phyloP scores from a whole-genome alignment of 2,888 invertebrate species.

The Lycia hirtaria region DNA sequence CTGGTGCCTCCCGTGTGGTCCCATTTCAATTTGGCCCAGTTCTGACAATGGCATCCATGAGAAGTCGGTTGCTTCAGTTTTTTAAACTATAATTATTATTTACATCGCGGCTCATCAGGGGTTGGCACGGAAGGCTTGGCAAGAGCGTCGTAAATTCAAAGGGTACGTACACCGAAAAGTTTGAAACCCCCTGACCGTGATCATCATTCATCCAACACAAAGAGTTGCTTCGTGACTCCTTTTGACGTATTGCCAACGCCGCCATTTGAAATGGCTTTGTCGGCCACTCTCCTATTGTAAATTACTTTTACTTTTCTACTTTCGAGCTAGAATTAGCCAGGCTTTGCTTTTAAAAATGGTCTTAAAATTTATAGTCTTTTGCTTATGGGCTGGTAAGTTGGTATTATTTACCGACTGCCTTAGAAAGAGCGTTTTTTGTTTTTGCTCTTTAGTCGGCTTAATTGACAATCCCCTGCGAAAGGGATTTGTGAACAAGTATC shows the following conservation, averaged over 20 bases:
- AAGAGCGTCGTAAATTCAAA: neutral
- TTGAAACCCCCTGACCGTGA: neutral
- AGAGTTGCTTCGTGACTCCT: slow-evolving; percentile 23
- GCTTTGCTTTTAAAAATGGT: slow-evolving; percentile 15
- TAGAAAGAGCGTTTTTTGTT: too few relatives aligned
- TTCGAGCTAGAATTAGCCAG: slow-evolving; percentile 17
- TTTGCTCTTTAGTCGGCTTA: neutral
- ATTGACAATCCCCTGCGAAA: too few relatives aligned
- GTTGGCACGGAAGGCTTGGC: neutral
- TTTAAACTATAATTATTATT: too few relatives aligned
- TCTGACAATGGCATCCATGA: too few relatives aligned
- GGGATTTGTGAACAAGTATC: too few relatives aligned
- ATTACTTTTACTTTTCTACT: slow-evolving; percentile 26
- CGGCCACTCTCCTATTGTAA: slow-evolving; percentile 23
- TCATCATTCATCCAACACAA: slow-evolving; percentile 34
- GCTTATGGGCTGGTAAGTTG: neutral
- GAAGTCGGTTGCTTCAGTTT: too few relatives aligned
- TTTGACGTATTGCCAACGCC: slow-evolving; percentile 30
- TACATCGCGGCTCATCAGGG: too few relatives aligned
- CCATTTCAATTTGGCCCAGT: too few relatives aligned
- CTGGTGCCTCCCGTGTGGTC: too few relatives aligned
- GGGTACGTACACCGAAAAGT: neutral
- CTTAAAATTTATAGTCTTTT: slow-evolving; percentile 10
- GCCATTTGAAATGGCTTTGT: slow-evolving; percentile 25
- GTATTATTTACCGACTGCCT: too few relatives aligned